Evolutionary conservation across 2,797 vertebrate species (phyloP).

Genomic region (Falco peregrinus): DNA sequence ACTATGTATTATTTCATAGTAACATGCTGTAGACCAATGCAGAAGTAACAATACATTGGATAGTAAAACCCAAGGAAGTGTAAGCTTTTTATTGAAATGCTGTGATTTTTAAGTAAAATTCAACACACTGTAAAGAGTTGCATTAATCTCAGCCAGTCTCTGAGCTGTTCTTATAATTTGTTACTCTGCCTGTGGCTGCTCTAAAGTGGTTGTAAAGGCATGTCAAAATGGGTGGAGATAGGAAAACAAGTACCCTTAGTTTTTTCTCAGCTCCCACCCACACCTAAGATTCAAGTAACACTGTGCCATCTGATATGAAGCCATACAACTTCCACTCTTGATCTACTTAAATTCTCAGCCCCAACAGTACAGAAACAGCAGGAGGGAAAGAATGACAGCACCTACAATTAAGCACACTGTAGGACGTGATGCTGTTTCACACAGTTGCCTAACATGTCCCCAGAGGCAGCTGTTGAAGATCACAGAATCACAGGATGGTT

Average conservation of each 20-base stretch:
- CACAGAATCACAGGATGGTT: too few relatives aligned
- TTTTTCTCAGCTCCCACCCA: neutral
- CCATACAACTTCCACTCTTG: neutral
- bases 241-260: neutral
- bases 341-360: neutral
- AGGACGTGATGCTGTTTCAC: neutral
- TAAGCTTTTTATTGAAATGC: neutral
- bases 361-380: neutral
- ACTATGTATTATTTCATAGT: neutral
- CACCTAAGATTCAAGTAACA: neutral
- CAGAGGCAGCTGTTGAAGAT: neutral
- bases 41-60: neutral
- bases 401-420: neutral
- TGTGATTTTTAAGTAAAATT: neutral
- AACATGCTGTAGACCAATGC: neutral
- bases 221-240: neutral
- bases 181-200: neutral
- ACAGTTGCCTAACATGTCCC: neutral
- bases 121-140: neutral
- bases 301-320: neutral
- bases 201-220: neutral
- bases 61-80: neutral
- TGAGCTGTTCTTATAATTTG: neutral
- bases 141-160: neutral
- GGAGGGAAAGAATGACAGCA: neutral